These are phyloP conservation scores for Drosophila sechellia DNA, from an alignment of 1,140 invertebrate species.

Conservation along the genomic window DNA sequence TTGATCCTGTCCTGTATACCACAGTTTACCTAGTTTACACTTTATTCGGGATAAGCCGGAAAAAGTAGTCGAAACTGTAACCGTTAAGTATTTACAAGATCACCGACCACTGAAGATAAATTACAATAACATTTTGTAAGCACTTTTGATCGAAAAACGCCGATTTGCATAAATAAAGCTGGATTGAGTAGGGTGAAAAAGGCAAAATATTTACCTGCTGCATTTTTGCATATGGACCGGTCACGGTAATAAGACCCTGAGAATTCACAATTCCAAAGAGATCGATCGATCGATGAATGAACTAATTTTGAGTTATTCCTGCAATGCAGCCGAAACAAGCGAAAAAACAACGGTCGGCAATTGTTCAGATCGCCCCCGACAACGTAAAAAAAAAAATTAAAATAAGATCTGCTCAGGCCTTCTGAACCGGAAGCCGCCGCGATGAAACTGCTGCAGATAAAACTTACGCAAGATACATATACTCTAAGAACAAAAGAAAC, in stretches of 20 bases:
- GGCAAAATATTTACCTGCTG: conserved; percentile 39
- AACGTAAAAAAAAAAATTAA: conserved; percentile 8
- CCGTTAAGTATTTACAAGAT: conserved; percentile 39
- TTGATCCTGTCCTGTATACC: too few species aligned
- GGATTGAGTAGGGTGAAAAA: conserved; percentile 3
- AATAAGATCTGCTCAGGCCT: conserved; percentile 7
- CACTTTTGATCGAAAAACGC: not conserved
- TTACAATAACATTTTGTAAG: conserved; percentile 53
- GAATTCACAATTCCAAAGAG: conserved; percentile 64
- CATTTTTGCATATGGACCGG: conserved; percentile 48
- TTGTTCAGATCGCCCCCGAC: conserved; percentile 62
- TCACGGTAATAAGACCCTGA: conserved; percentile 59
- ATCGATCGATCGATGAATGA: conserved; percentile 67
- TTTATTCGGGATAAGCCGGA: too few species aligned
- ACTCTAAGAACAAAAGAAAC: not conserved
- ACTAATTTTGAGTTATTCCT: conserved; percentile 77
- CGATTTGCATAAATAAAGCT: conserved; percentile 1
- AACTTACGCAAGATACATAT: conserved; percentile 5
- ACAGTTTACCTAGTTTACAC: too few species aligned
- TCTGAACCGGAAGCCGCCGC: conserved; percentile 65
- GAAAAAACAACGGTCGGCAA: conserved; percentile 21
- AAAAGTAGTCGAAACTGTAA: not conserved
- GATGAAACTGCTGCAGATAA: conserved; percentile 49
- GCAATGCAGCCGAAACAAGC: conserved; percentile 45
- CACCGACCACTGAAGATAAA: not conserved